phyloP scores from a whole-genome alignment of 2,797 vertebrate species.

The Sarcophilus harrisii region DNA sequence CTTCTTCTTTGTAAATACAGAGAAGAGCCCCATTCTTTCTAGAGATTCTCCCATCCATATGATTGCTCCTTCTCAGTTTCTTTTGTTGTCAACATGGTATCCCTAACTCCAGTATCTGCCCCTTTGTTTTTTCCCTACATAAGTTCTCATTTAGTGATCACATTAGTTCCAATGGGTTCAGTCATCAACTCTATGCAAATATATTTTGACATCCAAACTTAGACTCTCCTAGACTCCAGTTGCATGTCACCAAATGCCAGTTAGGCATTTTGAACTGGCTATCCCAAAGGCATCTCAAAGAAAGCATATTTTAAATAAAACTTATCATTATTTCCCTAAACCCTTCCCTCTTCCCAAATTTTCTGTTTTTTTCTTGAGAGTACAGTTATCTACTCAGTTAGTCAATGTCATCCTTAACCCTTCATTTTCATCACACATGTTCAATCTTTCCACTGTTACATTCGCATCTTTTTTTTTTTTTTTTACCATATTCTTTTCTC shows the following conservation, averaged over 20 bases:
- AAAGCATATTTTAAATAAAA: neutral
- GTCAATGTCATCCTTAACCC: neutral
- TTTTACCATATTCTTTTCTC: neutral
- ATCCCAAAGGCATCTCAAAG: neutral
- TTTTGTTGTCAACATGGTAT: neutral
- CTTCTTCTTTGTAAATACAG: neutral
- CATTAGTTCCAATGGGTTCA: neutral
- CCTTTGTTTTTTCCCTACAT: neutral
- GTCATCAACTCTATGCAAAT: neutral
- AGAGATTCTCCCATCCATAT: neutral
- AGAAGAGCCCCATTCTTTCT: neutral
- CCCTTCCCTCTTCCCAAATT: neutral
- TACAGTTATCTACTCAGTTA: neutral
- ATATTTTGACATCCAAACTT: too few relatives aligned
- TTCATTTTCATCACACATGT: neutral
- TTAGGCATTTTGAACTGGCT: neutral
- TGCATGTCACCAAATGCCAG: neutral
- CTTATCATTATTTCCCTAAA: neutral
- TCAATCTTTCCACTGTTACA: conserved; percentile 18
- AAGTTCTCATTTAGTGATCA: neutral
- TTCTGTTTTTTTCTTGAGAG: neutral
- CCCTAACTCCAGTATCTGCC: neutral
- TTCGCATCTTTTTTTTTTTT: neutral
- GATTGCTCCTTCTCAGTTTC: neutral
- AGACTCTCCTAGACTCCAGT: too few relatives aligned